A percentile compares a stretch with the other conserved stretches of the same genome.
These are phyloP conservation scores for Chalcosyrphus nemorum DNA, from an alignment of 2,888 invertebrate genomes.

Conservation along the genomic window DNA sequence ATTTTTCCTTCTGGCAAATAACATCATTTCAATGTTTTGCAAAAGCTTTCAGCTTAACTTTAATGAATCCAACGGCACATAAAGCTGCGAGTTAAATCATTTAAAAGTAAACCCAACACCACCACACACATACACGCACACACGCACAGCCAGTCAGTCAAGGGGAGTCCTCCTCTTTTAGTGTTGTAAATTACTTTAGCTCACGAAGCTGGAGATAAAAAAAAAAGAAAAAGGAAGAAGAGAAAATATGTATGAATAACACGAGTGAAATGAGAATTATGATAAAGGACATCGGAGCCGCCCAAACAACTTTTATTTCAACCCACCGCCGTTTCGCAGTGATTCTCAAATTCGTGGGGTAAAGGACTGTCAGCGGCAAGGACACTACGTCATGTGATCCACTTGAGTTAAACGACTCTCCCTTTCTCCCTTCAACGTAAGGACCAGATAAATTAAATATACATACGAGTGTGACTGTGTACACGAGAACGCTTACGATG, in stretches of 20 bases:
- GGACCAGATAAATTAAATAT: slow-evolving; percentile 8
- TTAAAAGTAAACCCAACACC: slow-evolving; percentile 5
- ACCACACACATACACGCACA: not conserved
- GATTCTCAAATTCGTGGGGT: slow-evolving; percentile 7
- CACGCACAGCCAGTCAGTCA: not conserved
- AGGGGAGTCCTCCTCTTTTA: slow-evolving; percentile 10
- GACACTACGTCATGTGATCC: slow-evolving; percentile 1
- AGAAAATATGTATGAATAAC: too few species aligned
- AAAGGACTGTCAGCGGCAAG: not conserved
- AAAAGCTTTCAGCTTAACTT: slow-evolving; percentile 16
- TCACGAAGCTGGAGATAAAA: not conserved
- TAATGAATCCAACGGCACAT: not conserved
- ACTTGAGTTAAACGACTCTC: slow-evolving; percentile 14
- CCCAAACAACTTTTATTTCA: slow-evolving; percentile 4
- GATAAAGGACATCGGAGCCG: slow-evolving; percentile 11
- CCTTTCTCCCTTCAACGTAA: not conserved
- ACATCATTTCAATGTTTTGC: slow-evolving; percentile 25
- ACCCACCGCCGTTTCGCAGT: not conserved
- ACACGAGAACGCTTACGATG: not conserved
- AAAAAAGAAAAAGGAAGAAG: not conserved
- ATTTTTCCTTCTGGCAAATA: slow-evolving; percentile 27
- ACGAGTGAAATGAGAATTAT: slow-evolving; percentile 9
- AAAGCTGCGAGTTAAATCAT: slow-evolving; percentile 41
- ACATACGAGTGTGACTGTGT: not conserved
- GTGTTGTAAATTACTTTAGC: slow-evolving; percentile 47